Base-by-base conservation (phyloP, 2,113 vertebrate genomes). In the Bambusicola thoracicus region DNA sequence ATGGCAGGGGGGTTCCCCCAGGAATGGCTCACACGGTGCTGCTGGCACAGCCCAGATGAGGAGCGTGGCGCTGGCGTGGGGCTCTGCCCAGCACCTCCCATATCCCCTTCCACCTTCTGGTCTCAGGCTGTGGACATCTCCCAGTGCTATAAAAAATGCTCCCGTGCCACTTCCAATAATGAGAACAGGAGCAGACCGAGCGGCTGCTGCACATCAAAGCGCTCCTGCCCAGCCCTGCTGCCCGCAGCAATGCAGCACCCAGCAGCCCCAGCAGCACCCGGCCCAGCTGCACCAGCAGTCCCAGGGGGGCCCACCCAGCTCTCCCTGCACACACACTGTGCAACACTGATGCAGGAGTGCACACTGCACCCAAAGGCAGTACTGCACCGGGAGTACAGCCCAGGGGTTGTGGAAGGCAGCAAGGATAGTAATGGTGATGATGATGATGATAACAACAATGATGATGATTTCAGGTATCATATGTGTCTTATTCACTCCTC, bases 111-210 rank as follows among this genome's bases (percentile, higher is more conserved):
- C 46, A 8, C 53, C 59, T 30, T 32, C 9, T 1, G 38, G 4
- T 27, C 43, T 62, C 20, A 0, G 0, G 48, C 19, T 16, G 7
- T 3, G 4, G 20, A 2, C 1, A 0, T 6, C 68, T 61, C 3
- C 0, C 36, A 65, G 24, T 34, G 49, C 12, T 74, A 11, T 1
- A 9, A 30, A 34, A 59, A n/a, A n/a, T 19, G 49, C 25, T 84
- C 68, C 75, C 68, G 7, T 40, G 84, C 68, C 63, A 40, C 34
- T 61, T 24, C 70, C 22, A 84, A 5, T 66, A 62, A 89, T 1
- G 68, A 91, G 83, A 85, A 12, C 22, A 24, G 87, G 73, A 89
- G 80, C 10, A 16, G 2, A 46, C 62, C 24, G 20, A 13, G 4
- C 1, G 40, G 53, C 32, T 36, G 0, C 43, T 41, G 0, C 43